A percentile compares a stretch with the other conserved stretches of the same genome.
These are phyloP conservation scores for Todiramphus saurophagus DNA, from an alignment of 2,113 vertebrate genomes.

Conservation along the genomic window DNA sequence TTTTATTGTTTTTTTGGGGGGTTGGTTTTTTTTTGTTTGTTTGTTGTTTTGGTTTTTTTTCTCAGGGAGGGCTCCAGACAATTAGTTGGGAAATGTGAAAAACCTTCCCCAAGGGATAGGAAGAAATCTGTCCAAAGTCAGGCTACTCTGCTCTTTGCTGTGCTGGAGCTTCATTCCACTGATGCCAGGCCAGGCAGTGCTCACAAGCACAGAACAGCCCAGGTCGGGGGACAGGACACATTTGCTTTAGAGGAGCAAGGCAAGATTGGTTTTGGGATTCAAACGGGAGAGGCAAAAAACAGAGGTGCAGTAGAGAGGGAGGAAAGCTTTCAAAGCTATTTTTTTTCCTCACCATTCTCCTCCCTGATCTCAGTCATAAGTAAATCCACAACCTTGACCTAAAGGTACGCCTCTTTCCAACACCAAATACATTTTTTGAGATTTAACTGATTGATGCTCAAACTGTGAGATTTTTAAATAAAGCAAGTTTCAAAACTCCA, in stretches of 20 bases:
- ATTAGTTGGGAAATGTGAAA: not conserved
- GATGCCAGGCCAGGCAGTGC: not conserved
- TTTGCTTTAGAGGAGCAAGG: not conserved
- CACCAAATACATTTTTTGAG: not conserved
- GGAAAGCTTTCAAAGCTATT: not conserved
- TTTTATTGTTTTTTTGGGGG: too few species aligned
- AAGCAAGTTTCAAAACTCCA: not conserved
- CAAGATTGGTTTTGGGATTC: not conserved
- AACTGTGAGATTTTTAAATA: not conserved
- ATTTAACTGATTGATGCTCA: not conserved
- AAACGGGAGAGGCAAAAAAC: not conserved
- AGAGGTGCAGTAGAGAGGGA: not conserved
- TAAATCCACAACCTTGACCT: not conserved
- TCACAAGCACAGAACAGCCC: not conserved
- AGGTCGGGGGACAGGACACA: not conserved
- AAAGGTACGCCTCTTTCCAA: not conserved
- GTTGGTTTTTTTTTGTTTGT: too few species aligned
- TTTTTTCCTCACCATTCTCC: not conserved
- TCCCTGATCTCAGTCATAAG: not conserved
- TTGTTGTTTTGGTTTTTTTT: not conserved
- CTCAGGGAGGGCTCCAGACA: not conserved
- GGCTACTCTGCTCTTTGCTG: not conserved
- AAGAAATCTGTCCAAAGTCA: not conserved
- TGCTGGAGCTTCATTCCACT: not conserved
- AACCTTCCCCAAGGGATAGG: accelerated